These are phyloP conservation scores for Thymelicus lineola DNA, from an alignment of 2,888 invertebrate species.

Conservation along the genomic window DNA sequence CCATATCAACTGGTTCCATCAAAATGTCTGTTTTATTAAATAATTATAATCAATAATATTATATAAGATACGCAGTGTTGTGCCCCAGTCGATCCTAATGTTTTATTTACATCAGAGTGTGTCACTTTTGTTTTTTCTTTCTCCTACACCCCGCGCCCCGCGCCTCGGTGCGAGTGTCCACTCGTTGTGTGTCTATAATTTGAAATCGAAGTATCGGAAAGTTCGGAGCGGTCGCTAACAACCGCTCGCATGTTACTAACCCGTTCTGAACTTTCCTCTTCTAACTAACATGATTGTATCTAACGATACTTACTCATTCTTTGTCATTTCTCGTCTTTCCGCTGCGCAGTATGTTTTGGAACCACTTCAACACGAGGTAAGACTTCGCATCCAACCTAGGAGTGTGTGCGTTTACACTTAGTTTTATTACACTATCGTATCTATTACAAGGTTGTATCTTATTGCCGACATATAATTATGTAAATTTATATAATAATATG, in stretches of 20 bases:
- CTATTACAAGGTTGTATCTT: constrained; percentile 46
- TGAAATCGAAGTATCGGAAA: constrained; percentile 25
- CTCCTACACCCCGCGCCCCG: constrained; percentile 39
- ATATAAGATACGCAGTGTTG: constrained; percentile 90
- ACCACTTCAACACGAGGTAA: constrained; percentile 99
- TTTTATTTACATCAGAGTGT: constrained; percentile 78
- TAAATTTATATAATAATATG: constrained; percentile 48
- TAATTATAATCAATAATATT: constrained; percentile 47
- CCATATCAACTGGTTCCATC: constrained; percentile 49
- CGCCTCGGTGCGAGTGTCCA: constrained; percentile 2
- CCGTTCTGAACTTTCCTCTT: constrained; percentile 55
- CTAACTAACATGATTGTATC: constrained; percentile 68
- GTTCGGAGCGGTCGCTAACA: constrained; percentile 43
- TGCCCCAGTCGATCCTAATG: constrained; percentile 90
- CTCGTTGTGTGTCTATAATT: constrained; percentile 14
- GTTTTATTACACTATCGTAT: constrained; percentile 41
- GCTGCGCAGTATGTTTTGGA: constrained; percentile 99
- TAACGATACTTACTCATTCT: constrained; percentile 76
- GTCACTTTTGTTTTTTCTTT: constrained; percentile 67
- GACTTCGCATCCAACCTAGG: constrained; percentile 77
- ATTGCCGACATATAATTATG: constrained; percentile 49
- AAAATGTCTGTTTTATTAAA: constrained; percentile 33
- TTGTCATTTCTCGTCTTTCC: constrained; percentile 89
- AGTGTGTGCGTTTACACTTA: constrained; percentile 55
- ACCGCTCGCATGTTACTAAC: constrained; percentile 65